Evolutionary conservation across 2,797 vertebrate genomes (phyloP), one percentile per base, ranked within the genome.

Genomic region (Sternarchorhynchus goeldii): DNA sequence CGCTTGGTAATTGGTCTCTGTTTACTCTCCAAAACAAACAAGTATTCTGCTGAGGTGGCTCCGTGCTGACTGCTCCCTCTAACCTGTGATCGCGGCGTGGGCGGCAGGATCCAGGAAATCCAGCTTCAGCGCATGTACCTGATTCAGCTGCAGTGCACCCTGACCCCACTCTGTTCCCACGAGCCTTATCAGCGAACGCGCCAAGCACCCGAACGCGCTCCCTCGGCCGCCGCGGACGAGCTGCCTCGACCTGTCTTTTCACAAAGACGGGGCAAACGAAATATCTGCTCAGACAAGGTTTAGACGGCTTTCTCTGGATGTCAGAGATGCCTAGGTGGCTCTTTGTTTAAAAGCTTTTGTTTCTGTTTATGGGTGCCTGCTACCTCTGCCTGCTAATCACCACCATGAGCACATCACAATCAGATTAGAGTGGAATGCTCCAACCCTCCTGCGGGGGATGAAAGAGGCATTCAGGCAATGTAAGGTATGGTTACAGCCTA

Each of bases 1-100:
- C 20, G 74, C 82, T 81, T 88, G 81, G 83, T 89, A 85, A 86
- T 84, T 82, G 81, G 66, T 82, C 78, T 82, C 76, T 88, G 81
- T 88, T 88, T 88, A 82, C 82, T 75, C 83, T 86, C 81, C 84
- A 83, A 85, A 80, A 86, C 85, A 90, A 89, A 90, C 81, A 87
- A 50, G 78, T 62, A 74, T 82, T 87, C 79, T 83, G 80, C 79
- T 67, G 78, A 78, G 73, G 78, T 74, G 63, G 85, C 83, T 85
- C 75, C 68, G 4, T 62, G 34, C 67, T 75, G 78, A 81, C 82
- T 78, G 83, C 76, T 50, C 77, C 72, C 76, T 85, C 82, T 81
- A 85, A 86, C 83, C 82, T 84, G 81, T 71, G 76, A 63, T 78
- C 77, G 65, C 68, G 31, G 81, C 81, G 83, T 85, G 79, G 82